Evolutionary conservation across 2,113 vertebrate species (phyloP).

Genomic region (Prietella phreatophila): DNA sequence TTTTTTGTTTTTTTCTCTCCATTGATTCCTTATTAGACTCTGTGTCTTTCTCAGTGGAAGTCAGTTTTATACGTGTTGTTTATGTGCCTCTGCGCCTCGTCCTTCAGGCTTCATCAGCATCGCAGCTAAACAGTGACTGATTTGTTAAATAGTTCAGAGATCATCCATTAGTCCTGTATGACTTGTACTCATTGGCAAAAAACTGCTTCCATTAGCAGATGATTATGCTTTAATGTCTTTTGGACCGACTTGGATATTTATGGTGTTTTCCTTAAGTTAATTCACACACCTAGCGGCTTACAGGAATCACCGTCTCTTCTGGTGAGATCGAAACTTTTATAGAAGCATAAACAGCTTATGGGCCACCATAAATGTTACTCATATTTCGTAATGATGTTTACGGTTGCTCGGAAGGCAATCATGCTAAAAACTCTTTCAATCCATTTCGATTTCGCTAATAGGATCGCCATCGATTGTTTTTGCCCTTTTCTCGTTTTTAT

Average conservation of each 20-base stretch:
- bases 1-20: background rate
- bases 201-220: slow-evolving; percentile 62
- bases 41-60: background rate
- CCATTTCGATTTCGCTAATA: slow-evolving; percentile 67
- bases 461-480: slow-evolving; percentile 65
- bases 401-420: slow-evolving; percentile 66
- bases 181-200: slow-evolving; percentile 56
- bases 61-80: background rate
- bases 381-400: slow-evolving; percentile 60
- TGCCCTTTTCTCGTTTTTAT: slow-evolving; percentile 51
- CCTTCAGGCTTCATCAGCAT: background rate
- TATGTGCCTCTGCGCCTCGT: background rate
- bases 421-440: slow-evolving; percentile 68
- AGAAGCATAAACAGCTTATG: slow-evolving; percentile 54
- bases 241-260: slow-evolving; percentile 59
- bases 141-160: slow-evolving; percentile 49
- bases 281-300: slow-evolving; percentile 47
- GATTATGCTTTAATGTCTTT: slow-evolving; percentile 68
- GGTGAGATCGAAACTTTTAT: slow-evolving; percentile 67
- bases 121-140: slow-evolving; percentile 15
- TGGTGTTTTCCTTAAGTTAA: slow-evolving; percentile 53
- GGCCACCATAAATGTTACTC: slow-evolving; percentile 62
- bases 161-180: slow-evolving; percentile 50
- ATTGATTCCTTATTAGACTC: background rate
- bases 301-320: slow-evolving; percentile 62